Percentiles rank a stretch among this genome's conserved stretches.
phyloP scores from a whole-genome alignment of 2,113 vertebrate species.

The Sarotherodon lohbergeri region DNA sequence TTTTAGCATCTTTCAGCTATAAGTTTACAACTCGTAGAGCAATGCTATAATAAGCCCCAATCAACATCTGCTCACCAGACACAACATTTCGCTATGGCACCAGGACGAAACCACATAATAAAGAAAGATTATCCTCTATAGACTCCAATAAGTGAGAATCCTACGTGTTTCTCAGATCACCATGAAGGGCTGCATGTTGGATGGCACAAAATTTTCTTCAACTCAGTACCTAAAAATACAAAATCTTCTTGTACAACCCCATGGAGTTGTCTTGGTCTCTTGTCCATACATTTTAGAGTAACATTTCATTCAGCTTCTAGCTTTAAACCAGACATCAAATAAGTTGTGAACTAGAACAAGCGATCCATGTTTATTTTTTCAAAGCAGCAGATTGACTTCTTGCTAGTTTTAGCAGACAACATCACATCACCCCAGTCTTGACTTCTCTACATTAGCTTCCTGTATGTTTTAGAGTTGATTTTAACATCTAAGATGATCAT shows the following conservation, averaged over 20 bases:
- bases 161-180: neutral
- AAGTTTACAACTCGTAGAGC: neutral
- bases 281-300: neutral
- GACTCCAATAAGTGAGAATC: neutral
- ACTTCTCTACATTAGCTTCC: neutral
- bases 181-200: neutral
- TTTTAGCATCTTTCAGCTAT: neutral
- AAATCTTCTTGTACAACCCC: neutral
- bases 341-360: neutral
- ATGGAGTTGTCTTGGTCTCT: neutral
- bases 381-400: neutral
- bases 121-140: neutral
- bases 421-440: neutral
- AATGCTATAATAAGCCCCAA: neutral
- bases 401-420: neutral
- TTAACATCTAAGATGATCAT: neutral
- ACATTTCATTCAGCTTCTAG: neutral
- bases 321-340: neutral
- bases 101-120: neutral
- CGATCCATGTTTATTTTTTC: neutral
- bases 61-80: neutral
- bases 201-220: neutral
- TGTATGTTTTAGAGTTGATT: neutral
- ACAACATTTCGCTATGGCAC: neutral
- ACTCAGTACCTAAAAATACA: neutral